Conservation (phyloP, 2,797 vertebrate genomes). For the Gambelia wislizenii region DNA sequence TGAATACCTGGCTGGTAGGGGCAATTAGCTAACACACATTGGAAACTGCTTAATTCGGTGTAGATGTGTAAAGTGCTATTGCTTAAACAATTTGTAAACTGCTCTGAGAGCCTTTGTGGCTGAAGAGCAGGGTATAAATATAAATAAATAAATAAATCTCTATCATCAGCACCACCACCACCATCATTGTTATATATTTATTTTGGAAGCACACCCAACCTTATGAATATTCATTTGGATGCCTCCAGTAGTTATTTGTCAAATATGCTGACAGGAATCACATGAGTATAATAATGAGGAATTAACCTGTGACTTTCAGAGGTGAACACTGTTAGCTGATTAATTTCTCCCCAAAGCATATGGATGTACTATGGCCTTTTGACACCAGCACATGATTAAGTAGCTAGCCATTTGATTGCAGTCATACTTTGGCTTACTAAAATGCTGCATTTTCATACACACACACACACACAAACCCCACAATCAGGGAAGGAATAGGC, state of each 20-base stretch:
- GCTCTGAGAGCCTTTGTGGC: too few relatives aligned
- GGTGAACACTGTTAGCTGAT: slow-evolving; percentile 41
- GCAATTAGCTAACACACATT: too few relatives aligned
- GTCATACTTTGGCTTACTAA: slow-evolving; percentile 47
- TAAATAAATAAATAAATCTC: too few relatives aligned
- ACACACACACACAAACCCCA: not conserved
- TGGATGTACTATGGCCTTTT: slow-evolving; percentile 24
- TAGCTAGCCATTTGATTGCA: slow-evolving; percentile 33
- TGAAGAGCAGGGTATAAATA: too few relatives aligned
- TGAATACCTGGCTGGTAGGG: too few relatives aligned
- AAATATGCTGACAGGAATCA: slow-evolving; percentile 34
- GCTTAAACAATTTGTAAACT: too few relatives aligned
- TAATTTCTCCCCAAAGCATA: slow-evolving; percentile 33
- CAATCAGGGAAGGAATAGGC: slow-evolving; percentile 47
- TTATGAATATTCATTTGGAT: slow-evolving; percentile 22
- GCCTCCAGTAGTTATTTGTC: slow-evolving; percentile 9
- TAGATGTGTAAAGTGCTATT: too few relatives aligned
- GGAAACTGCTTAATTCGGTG: too few relatives aligned
- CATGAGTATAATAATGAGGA: slow-evolving; percentile 41
- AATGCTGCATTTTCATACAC: slow-evolving; percentile 41
- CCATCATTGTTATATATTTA: not conserved
- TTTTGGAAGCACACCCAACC: not conserved
- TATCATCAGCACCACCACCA: too few relatives aligned
- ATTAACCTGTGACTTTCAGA: slow-evolving; percentile 62
- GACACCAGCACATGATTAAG: slow-evolving; percentile 48